These are phyloP conservation scores for Agapornis roseicollis DNA, from an alignment of 2,113 vertebrate species.

Conservation along the genomic window DNA sequence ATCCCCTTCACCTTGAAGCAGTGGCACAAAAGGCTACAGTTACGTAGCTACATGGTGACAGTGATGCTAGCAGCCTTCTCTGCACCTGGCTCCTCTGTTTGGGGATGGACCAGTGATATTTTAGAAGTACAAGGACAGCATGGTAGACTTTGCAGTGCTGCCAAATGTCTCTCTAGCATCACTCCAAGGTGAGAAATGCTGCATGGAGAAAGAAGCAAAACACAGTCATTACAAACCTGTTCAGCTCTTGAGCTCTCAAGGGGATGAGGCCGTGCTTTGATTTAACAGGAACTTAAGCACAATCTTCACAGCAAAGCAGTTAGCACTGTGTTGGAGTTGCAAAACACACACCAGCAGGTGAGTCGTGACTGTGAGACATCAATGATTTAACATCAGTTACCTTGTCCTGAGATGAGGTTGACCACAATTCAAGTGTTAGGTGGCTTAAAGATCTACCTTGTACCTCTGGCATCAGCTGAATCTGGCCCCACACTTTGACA, in stretches of 20 bases:
- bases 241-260: background rate
- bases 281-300: fast-evolving
- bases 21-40: background rate
- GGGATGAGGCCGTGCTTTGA: background rate
- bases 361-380: fast-evolving
- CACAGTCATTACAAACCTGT: background rate
- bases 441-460: background rate
- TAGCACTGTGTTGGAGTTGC: fast-evolving
- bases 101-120: background rate
- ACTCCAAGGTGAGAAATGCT: background rate
- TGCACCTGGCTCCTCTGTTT: background rate
- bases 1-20: background rate
- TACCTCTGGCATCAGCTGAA: fast-evolving
- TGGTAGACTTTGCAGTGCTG: background rate
- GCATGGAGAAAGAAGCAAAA: fast-evolving
- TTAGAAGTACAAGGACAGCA: background rate
- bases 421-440: fast-evolving
- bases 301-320: background rate
- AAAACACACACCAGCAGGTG: background rate
- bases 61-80: background rate
- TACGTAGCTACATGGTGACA: fast-evolving
- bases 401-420: background rate
- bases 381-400: background rate
- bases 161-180: background rate
- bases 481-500: background rate